phyloP scores from a whole-genome alignment of 2,888 invertebrate species.

The Eupithecia tripunctaria region DNA sequence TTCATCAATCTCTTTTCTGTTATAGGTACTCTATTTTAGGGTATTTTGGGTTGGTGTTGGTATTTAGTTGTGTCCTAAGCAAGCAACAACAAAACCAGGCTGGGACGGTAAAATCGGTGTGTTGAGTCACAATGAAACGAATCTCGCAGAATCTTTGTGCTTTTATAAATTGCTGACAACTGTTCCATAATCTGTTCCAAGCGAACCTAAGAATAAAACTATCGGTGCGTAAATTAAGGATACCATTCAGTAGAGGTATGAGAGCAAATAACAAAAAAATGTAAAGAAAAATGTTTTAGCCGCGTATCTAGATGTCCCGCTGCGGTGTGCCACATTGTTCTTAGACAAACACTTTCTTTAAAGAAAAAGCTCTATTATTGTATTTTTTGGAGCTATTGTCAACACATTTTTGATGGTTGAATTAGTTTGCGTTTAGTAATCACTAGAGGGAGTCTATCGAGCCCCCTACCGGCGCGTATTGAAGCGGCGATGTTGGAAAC shows the following conservation, averaged over 20 bases:
- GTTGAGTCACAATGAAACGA: neutral
- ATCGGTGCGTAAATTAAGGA: slow-evolving; percentile 83
- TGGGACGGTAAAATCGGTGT: neutral
- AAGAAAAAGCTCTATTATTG: slow-evolving; percentile 66
- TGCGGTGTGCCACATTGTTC: slow-evolving; percentile 79
- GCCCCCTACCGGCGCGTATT: slow-evolving; percentile 54
- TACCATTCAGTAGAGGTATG: slow-evolving; percentile 72
- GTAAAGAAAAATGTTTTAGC: slow-evolving; percentile 70
- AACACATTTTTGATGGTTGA: slow-evolving; percentile 72
- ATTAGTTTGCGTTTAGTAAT: slow-evolving; percentile 63
- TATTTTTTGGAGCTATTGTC: slow-evolving; percentile 74
- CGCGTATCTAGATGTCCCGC: slow-evolving; percentile 81
- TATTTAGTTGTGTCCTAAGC: too few species aligned
- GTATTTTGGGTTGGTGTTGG: neutral
- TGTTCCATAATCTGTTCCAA: slow-evolving; percentile 31
- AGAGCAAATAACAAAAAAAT: slow-evolving; percentile 73
- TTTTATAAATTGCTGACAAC: neutral
- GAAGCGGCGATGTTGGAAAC: slow-evolving; percentile 42
- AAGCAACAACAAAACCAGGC: too few species aligned
- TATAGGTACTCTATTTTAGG: neutral
- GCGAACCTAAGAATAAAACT: slow-evolving; percentile 76
- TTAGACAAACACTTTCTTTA: slow-evolving; percentile 83
- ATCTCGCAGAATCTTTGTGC: neutral
- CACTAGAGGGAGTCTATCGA: slow-evolving; percentile 56
- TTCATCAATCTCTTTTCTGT: neutral